A percentile compares a stretch with the other conserved stretches of the same genome.
These are phyloP conservation scores for Anhinga anhinga DNA, from an alignment of 2,113 vertebrate species.

Conservation along the genomic window DNA sequence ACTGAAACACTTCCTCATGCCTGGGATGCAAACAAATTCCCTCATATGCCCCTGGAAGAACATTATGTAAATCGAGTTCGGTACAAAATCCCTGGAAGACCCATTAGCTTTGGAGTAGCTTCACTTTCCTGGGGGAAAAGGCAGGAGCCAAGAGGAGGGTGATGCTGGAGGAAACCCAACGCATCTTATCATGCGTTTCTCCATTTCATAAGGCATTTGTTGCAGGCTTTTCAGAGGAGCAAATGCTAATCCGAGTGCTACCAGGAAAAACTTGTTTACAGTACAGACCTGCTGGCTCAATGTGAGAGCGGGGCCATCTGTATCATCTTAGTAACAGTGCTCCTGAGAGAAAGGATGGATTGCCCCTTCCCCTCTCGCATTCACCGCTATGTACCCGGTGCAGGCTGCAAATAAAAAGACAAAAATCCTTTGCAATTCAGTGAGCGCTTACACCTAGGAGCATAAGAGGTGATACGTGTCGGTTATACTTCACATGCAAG, in stretches of 20 bases:
- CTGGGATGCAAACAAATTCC: not conserved
- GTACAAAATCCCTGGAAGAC: not conserved
- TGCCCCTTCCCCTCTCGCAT: not conserved
- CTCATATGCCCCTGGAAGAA: not conserved
- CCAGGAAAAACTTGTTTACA: not conserved
- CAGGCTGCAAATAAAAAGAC: not conserved
- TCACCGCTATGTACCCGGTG: not conserved
- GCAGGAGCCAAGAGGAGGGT: not conserved
- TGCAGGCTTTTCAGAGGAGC: not conserved
- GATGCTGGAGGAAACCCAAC: not conserved
- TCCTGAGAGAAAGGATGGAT: not conserved
- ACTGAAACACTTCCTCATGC: slow-evolving; percentile 52
- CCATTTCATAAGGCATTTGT: not conserved
- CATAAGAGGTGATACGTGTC: not conserved
- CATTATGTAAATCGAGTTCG: not conserved
- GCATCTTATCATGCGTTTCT: not conserved
- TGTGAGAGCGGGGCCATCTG: not conserved
- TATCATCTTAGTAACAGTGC: not conserved
- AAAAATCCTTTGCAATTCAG: not conserved
- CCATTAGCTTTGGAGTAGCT: not conserved
- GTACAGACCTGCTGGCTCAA: not conserved
- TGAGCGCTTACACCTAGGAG: not conserved
- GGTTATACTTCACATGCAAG: not conserved
- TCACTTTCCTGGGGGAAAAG: not conserved
- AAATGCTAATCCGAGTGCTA: not conserved